Evolutionary conservation across 2,797 vertebrate species (phyloP).

Genomic region (Limnodromus scolopaceus): DNA sequence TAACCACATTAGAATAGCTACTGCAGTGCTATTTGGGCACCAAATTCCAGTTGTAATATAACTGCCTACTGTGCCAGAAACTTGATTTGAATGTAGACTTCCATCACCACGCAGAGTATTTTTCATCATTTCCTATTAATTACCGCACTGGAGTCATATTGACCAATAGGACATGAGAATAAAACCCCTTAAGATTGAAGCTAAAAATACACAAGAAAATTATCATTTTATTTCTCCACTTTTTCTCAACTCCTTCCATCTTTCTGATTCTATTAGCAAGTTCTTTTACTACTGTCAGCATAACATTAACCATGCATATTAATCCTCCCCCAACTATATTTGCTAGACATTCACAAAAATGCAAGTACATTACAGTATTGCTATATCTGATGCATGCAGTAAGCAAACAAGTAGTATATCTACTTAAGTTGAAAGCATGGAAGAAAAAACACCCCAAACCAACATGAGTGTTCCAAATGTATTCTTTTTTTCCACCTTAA

Average conservation of each 20-base stretch:
- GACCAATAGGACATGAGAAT: rapidly evolving
- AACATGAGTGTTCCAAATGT: rapidly evolving
- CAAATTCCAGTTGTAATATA: neutral
- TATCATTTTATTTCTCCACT: neutral
- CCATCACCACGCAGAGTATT: neutral
- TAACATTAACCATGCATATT: neutral
- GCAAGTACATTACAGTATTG: neutral
- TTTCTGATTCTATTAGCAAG: neutral
- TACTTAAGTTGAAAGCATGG: neutral
- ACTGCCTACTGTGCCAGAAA: neutral
- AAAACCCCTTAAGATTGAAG: neutral
- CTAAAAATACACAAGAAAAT: neutral
- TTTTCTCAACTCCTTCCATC: neutral
- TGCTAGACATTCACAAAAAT: neutral
- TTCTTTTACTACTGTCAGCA: neutral
- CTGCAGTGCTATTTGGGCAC: neutral
- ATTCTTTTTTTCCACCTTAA: neutral
- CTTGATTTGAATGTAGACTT: neutral
- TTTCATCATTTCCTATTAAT: neutral
- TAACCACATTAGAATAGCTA: neutral
- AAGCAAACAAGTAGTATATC: neutral
- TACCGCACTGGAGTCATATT: neutral
- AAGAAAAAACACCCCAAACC: rapidly evolving
- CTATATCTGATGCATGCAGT: too few relatives aligned
- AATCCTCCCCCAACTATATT: neutral